Conservation (phyloP, 1,140 invertebrate species). For the Lepidurus couesii region DNA sequence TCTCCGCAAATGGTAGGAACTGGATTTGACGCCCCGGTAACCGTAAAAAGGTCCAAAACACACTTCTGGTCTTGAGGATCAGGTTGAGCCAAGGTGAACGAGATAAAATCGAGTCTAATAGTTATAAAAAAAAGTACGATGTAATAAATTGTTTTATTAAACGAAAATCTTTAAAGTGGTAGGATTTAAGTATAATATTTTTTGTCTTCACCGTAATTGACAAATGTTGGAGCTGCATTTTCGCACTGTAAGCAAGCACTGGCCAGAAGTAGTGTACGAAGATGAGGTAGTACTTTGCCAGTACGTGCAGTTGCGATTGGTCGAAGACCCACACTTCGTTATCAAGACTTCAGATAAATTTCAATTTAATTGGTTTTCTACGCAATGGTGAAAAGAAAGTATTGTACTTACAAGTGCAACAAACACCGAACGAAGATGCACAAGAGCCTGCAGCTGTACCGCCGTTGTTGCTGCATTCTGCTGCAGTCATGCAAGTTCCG, state of each 20-base stretch:
- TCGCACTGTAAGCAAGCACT: conserved; percentile 9
- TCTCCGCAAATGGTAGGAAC: conserved; percentile 70
- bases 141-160: too few relatives aligned
- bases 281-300: conserved; percentile 29
- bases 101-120: conserved; percentile 61
- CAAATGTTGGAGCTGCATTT: conserved; percentile 28
- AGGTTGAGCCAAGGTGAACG: conserved; percentile 64
- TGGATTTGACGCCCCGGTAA: conserved; percentile 60
- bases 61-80: conserved; percentile 58
- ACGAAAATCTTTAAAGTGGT: too few relatives aligned
- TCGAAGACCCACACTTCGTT: conserved; percentile 25
- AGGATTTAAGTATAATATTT: neutral
- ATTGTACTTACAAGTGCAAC: conserved; percentile 60
- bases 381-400: neutral
- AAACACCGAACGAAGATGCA: conserved; percentile 61
- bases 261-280: conserved; percentile 18
- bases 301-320: conserved; percentile 31
- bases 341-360: conserved; percentile 25
- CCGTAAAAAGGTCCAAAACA: conserved; percentile 59
- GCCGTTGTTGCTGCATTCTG: conserved; percentile 39
- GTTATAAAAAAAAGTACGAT: too few relatives aligned
- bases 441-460: conserved; percentile 39
- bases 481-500: conserved; percentile 42
- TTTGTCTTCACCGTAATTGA: conserved; percentile 24
- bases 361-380: neutral